Conservation (phyloP, 1,140 invertebrate species). For the Parasteatoda tepidariorum region DNA sequence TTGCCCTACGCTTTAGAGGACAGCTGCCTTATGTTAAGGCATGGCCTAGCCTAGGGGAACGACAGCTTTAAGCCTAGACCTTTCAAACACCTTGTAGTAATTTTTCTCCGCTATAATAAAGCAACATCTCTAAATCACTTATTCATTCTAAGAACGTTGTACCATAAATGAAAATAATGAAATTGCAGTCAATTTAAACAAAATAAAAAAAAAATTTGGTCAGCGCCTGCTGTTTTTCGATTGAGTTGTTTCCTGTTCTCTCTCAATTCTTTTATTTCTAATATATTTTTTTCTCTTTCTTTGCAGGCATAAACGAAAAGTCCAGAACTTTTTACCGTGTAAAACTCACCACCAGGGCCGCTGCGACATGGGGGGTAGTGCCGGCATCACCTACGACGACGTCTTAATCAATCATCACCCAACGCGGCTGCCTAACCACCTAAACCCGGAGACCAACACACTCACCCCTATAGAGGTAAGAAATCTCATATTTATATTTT, state of each 20-base stretch:
- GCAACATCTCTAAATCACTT: no score
- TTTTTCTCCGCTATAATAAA: no score
- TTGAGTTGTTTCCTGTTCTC: not conserved
- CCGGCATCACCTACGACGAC: constrained; percentile 63
- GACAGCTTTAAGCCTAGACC: no score
- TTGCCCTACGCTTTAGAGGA: no score
- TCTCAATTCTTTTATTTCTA: not conserved
- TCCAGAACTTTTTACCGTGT: constrained; percentile 64
- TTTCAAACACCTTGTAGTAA: no score
- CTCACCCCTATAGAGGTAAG: constrained; percentile 63
- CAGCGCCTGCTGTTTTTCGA: not conserved
- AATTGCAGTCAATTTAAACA: not conserved
- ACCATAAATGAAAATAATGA: no score
- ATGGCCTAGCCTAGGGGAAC: no score
- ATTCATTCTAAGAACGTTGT: no score
- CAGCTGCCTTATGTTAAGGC: no score
- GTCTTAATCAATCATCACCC: constrained; percentile 63
- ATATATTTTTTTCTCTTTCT: not conserved
- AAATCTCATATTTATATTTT: not conserved
- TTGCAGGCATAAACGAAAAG: constrained; percentile 62
- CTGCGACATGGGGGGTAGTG: constrained; percentile 54
- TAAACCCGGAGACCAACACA: constrained; percentile 45
- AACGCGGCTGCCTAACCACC: constrained; percentile 61
- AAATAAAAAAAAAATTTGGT: not conserved
- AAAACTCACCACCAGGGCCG: constrained; percentile 60